These are phyloP conservation scores for Perizoma flavofasciatum DNA, from an alignment of 2,888 invertebrate species.

Conservation along the genomic window DNA sequence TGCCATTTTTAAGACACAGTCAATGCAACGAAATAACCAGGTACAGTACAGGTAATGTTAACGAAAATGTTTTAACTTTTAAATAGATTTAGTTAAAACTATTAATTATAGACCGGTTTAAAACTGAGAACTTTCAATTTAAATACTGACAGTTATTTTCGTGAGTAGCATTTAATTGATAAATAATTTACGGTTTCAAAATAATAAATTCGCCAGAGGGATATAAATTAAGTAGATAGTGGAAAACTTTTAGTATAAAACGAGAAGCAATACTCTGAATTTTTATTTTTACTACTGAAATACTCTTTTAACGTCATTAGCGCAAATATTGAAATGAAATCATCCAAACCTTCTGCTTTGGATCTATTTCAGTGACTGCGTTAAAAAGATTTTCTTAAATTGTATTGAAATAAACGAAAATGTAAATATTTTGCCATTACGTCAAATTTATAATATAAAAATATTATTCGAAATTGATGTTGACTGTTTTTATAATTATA, in stretches of 20 bases:
- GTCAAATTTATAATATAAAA: slow-evolving; percentile 76
- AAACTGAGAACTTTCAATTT: slow-evolving; percentile 48
- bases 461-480: slow-evolving; percentile 83
- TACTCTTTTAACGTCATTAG: slow-evolving; percentile 68
- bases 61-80: slow-evolving; percentile 52
- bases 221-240: slow-evolving; percentile 78
- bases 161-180: slow-evolving; percentile 32
- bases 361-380: slow-evolving; percentile 54
- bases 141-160: slow-evolving; percentile 40
- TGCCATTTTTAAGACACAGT: slow-evolving; percentile 48
- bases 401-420: slow-evolving; percentile 65
- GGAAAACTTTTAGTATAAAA: slow-evolving; percentile 80
- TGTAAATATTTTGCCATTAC: slow-evolving; percentile 82
- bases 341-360: slow-evolving; percentile 17
- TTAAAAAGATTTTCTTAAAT: slow-evolving; percentile 55
- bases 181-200: slow-evolving; percentile 38
- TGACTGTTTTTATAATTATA: slow-evolving; percentile 85
- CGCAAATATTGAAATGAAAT: slow-evolving; percentile 54
- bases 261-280: slow-evolving; percentile 82
- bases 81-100: slow-evolving; percentile 64
- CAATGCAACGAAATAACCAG: slow-evolving; percentile 68
- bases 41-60: slow-evolving; percentile 53
- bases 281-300: slow-evolving; percentile 77
- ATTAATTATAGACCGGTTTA: slow-evolving; percentile 51
- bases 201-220: slow-evolving; percentile 76